Conservation (phyloP, 2,888 invertebrate genomes). For the Drosophila falleni region DNA sequence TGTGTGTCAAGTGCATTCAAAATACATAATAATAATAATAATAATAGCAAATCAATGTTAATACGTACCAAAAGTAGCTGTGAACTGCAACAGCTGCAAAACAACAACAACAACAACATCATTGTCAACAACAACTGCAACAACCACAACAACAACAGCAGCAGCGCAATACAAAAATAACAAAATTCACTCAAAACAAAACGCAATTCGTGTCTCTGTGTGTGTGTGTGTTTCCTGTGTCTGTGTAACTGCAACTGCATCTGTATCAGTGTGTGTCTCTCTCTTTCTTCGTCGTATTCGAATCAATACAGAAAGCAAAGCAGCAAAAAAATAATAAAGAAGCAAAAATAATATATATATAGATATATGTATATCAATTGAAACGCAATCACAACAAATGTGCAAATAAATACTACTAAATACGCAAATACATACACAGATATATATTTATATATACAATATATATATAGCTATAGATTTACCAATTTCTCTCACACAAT, state of each 20-base stretch:
- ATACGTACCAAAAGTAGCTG: constrained; percentile 44
- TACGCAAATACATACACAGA: constrained; percentile 3
- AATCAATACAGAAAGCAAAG: constrained; percentile 40
- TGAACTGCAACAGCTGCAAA: constrained; percentile 63
- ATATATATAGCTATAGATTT: constrained; percentile 15
- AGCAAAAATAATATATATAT: not conserved
- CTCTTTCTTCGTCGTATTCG: constrained; percentile 23
- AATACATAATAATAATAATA: constrained; percentile 32
- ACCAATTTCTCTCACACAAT: constrained; percentile 45
- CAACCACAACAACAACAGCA: constrained; percentile 18
- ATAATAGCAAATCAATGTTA: constrained; percentile 24
- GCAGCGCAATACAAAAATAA: constrained; percentile 16
- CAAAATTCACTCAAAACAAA: constrained; percentile 49
- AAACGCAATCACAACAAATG: constrained; percentile 62
- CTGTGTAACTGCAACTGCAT: constrained; percentile 39
- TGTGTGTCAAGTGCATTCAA: constrained; percentile 48
- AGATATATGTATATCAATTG: constrained; percentile 10
- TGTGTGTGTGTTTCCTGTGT: constrained; percentile 26
- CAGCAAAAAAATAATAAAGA: constrained; percentile 6
- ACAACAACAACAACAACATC: constrained; percentile 16
- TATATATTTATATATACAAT: constrained; percentile 6
- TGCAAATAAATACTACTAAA: constrained; percentile 54
- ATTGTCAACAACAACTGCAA: constrained; percentile 6
- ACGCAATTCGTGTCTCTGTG: constrained; percentile 37
- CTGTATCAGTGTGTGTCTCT: constrained; percentile 29